These are phyloP conservation scores for Pipistrellus kuhlii DNA, from an alignment of 2,797 vertebrate species.

Conservation along the genomic window DNA sequence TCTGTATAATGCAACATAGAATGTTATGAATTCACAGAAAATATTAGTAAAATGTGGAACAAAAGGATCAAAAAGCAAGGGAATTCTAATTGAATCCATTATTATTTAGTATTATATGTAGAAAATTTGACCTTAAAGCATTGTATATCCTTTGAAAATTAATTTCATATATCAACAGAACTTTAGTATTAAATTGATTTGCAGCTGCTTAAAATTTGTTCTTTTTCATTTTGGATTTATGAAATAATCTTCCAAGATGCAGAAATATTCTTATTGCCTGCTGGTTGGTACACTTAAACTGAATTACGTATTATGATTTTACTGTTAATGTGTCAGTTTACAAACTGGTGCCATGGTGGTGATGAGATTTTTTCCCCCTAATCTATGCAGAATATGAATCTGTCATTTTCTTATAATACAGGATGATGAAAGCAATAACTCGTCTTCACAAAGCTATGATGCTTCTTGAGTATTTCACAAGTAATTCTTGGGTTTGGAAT, in stretches of 20 bases:
- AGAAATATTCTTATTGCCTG: constrained; percentile 83
- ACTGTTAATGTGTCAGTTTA: not conserved
- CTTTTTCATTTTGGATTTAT: constrained; percentile 53
- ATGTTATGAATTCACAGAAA: constrained; percentile 60
- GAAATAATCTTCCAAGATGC: constrained; percentile 73
- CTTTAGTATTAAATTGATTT: constrained; percentile 61
- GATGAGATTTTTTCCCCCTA: constrained; percentile 46
- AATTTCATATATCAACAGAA: constrained; percentile 52
- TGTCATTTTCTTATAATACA: constrained; percentile 83
- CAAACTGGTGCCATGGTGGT: constrained; percentile 44
- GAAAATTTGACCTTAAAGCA: constrained; percentile 58
- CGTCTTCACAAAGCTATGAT: constrained; percentile 98
- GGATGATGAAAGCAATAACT: constrained; percentile 99
- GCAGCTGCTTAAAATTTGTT: not conserved
- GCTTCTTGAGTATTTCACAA: constrained; percentile 98
- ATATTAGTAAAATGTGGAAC: constrained; percentile 39
- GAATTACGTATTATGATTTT: constrained; percentile 62
- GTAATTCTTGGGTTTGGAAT: constrained; percentile 98
- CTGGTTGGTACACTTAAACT: constrained; percentile 45
- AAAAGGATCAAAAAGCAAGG: constrained; percentile 49
- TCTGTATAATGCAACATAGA: constrained; percentile 65
- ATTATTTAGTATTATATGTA: constrained; percentile 25
- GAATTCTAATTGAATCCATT: constrained; percentile 38
- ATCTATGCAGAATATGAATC: constrained; percentile 73
- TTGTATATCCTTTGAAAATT: constrained; percentile 56